A percentile compares a stretch with the other conserved stretches of the same genome.
These are phyloP conservation scores for Hippopotamyrus pictus DNA, from an alignment of 2,797 vertebrate species.

Conservation along the genomic window DNA sequence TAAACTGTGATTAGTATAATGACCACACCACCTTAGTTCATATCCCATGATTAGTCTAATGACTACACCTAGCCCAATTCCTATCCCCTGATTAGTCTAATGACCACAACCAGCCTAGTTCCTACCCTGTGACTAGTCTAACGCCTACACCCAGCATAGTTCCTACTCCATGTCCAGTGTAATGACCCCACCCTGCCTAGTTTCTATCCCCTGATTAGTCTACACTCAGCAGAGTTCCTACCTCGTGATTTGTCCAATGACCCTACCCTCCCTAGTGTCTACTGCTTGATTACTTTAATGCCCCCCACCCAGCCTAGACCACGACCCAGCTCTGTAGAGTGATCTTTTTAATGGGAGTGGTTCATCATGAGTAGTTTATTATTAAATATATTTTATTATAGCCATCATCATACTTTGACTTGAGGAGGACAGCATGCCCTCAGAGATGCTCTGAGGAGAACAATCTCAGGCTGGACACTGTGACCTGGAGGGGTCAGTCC, in stretches of 20 bases:
- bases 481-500: not conserved
- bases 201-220: not conserved
- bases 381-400: not conserved
- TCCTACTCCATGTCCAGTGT: not conserved
- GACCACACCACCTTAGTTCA: no score
- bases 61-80: no score
- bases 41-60: not conserved
- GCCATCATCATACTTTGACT: not conserved
- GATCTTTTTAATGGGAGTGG: not conserved
- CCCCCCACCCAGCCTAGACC: not conserved
- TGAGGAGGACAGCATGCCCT: not conserved
- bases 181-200: not conserved
- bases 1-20: no score
- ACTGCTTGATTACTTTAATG: not conserved
- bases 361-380: not conserved
- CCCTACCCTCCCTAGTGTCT: not conserved
- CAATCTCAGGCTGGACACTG: not conserved
- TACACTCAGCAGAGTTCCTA: not conserved
- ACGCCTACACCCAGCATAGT: not conserved
- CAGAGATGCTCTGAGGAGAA: not conserved
- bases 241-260: not conserved
- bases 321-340: not conserved
- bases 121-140: not conserved
- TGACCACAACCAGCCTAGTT: not conserved
- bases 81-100: not conserved